Conservation (phyloP, 2,113 vertebrate genomes). For the Microtus pennsylvanicus region DNA sequence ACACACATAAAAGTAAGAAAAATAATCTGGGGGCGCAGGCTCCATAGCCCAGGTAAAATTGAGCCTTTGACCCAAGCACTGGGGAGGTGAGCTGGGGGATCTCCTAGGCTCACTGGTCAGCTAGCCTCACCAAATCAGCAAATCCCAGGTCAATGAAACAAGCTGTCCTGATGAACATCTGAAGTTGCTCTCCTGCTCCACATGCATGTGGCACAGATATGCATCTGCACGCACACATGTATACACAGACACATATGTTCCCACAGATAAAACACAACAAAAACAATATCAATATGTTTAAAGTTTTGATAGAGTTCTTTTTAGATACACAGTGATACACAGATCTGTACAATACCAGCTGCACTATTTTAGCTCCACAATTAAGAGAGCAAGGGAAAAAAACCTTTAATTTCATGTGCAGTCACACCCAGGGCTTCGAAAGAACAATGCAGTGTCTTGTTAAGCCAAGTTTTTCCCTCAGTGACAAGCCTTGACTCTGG, state of each 20-base stretch:
- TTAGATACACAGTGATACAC: neutral
- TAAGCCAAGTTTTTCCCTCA: neutral
- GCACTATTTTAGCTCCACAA: neutral
- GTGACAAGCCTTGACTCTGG: neutral
- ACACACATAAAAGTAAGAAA: neutral
- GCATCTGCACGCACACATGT: neutral
- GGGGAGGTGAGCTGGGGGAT: too few species aligned
- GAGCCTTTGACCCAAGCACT: neutral
- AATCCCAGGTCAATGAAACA: neutral
- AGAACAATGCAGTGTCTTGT: neutral
- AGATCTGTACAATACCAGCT: neutral
- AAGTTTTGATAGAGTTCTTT: neutral
- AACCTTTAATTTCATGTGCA: neutral
- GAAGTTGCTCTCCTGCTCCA: neutral
- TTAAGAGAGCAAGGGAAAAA: neutral
- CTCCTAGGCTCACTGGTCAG: neutral
- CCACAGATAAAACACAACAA: neutral
- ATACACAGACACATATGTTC: neutral
- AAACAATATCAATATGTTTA: neutral
- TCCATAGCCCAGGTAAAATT: fast-evolving
- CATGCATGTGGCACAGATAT: neutral
- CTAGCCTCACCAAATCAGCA: neutral
- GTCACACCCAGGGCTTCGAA: fast-evolving
- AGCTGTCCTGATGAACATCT: neutral
- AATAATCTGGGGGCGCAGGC: too few species aligned